Conservation (phyloP, 2,888 invertebrate genomes). For the Furcula furcula region DNA sequence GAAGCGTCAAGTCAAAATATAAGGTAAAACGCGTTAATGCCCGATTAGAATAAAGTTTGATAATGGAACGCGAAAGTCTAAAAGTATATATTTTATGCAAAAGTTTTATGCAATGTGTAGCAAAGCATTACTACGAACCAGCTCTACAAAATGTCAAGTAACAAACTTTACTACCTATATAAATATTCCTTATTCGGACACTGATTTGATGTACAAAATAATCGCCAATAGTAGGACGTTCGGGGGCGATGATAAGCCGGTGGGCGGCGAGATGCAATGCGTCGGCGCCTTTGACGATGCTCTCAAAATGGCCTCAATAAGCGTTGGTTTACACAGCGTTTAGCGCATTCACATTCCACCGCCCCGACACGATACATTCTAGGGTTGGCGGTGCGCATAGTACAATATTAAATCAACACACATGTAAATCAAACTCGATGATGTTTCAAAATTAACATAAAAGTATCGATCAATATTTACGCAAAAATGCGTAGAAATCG, state of each 20-base stretch:
- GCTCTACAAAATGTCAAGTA: no score
- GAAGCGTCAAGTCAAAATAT: no score
- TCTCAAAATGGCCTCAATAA: conserved; percentile 71
- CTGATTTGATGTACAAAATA: neutral
- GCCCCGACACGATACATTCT: conserved; percentile 19
- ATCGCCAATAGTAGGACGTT: conserved; percentile 12
- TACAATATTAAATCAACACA: conserved; percentile 2
- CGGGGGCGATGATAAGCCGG: conserved; percentile 28
- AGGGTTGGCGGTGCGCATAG: conserved; percentile 32
- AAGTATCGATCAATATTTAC: neutral
- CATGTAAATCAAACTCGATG: neutral
- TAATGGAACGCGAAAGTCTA: no score
- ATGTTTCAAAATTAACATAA: neutral
- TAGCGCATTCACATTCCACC: conserved; percentile 64
- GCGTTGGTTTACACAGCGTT: conserved; percentile 64
- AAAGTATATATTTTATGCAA: no score
- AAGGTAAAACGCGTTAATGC: no score
- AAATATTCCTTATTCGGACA: no score
- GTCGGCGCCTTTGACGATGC: conserved; percentile 61
- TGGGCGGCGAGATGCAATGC: conserved; percentile 45
- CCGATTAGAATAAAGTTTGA: no score
- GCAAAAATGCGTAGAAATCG: no score
- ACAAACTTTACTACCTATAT: no score
- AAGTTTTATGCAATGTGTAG: no score
- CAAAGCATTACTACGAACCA: no score